Evolutionary conservation across 92 coral and sea anemone species (phyloP).

Genomic region (Heteractis magnifica): DNA sequence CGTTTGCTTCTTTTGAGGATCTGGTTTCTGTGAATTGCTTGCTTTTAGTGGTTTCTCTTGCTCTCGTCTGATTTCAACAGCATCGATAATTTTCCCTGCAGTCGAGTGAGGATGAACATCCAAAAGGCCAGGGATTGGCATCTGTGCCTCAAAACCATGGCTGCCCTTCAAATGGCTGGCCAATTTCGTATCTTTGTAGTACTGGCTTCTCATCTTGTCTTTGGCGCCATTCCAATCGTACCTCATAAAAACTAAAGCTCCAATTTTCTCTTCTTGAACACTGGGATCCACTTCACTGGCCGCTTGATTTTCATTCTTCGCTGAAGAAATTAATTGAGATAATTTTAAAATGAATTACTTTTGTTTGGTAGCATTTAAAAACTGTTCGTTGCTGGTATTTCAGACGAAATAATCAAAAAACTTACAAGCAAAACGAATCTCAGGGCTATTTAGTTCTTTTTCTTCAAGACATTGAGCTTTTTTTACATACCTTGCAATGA

Average conservation of each 20-base stretch:
- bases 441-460: neutral
- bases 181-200: neutral
- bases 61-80: neutral
- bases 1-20: slow-evolving; percentile 23
- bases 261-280: neutral
- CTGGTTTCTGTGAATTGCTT: neutral
- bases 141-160: neutral
- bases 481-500: slow-evolving; percentile 24
- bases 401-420: neutral
- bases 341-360: neutral
- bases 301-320: neutral
- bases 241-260: neutral
- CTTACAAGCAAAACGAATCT: neutral
- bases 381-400: neutral
- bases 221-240: neutral
- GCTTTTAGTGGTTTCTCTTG: neutral
- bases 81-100: neutral
- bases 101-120: neutral
- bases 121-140: neutral
- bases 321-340: neutral
- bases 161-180: neutral
- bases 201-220: neutral
- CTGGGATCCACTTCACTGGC: neutral
- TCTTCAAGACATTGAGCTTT: neutral
- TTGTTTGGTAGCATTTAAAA: neutral